Conservation (phyloP, 2,113 vertebrate genomes). For the Etia nguti region DNA sequence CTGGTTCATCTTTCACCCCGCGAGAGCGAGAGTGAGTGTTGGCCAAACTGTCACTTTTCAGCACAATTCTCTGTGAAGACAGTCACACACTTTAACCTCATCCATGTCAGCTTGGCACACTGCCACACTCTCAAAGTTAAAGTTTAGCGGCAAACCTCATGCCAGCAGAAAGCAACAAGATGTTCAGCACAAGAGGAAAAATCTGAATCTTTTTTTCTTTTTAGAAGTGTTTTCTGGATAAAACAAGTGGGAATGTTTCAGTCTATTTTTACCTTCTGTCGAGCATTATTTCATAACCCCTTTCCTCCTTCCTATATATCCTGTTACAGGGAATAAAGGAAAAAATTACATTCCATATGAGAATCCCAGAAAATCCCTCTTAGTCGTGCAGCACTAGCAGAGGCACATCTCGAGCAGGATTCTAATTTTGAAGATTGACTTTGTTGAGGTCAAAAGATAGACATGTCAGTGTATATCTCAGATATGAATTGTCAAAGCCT, state of each 20-base stretch:
- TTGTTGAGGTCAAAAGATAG: slow-evolving; percentile 47
- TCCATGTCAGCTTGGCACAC: neutral
- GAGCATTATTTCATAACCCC: neutral
- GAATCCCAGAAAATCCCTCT: slow-evolving; percentile 11
- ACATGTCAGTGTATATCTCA: slow-evolving; percentile 22
- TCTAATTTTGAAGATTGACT: slow-evolving; percentile 39
- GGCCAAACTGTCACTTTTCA: slow-evolving; percentile 49
- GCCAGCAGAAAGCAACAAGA: neutral
- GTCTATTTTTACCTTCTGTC: neutral
- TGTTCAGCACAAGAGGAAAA: neutral
- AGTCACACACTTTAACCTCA: slow-evolving; percentile 26
- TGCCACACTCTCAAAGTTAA: neutral
- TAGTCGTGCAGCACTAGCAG: neutral
- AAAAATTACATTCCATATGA: neutral
- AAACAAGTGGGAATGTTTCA: neutral
- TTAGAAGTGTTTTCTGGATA: neutral
- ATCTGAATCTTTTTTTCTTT: neutral
- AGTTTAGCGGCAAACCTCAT: neutral
- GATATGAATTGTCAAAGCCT: slow-evolving; percentile 54
- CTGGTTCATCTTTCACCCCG: slow-evolving; percentile 38
- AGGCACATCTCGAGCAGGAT: neutral
- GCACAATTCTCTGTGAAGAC: slow-evolving; percentile 3
- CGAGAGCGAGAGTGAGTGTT: slow-evolving; percentile 24
- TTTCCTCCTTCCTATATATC: neutral
- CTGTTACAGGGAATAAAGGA: neutral